These are phyloP conservation scores for Lysandra coridon DNA, from an alignment of 2,888 invertebrate genomes.

Conservation along the genomic window DNA sequence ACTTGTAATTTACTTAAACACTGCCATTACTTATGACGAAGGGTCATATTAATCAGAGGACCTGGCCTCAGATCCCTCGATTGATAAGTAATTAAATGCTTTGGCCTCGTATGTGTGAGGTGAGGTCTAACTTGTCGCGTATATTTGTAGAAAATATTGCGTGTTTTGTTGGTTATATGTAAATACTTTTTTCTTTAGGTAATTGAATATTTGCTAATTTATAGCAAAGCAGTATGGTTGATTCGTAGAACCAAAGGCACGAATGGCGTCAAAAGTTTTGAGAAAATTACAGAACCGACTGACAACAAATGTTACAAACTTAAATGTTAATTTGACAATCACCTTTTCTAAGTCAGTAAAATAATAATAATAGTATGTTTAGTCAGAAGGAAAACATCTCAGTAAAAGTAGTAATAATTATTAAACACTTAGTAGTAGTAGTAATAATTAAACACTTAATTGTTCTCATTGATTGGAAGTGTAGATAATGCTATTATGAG, in stretches of 20 bases:
- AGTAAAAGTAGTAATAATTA: background rate
- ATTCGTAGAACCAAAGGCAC: no score
- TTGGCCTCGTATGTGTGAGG: slow-evolving; percentile 31
- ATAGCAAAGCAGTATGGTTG: no score
- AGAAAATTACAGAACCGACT: no score
- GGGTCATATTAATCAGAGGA: slow-evolving; percentile 46
- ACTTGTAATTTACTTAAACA: slow-evolving; percentile 50
- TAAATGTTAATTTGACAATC: no score
- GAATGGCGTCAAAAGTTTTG: no score
- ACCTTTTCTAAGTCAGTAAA: no score
- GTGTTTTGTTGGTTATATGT: background rate
- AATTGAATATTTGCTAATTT: no score
- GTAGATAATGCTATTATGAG: background rate
- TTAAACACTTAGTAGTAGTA: slow-evolving; percentile 29
- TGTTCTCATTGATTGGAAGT: background rate
- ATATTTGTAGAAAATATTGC: slow-evolving; percentile 10
- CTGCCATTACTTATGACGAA: slow-evolving; percentile 45
- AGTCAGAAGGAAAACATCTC: no score
- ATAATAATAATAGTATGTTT: no score
- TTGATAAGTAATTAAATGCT: slow-evolving; percentile 36
- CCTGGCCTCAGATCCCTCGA: slow-evolving; percentile 41
- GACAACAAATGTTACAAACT: no score
- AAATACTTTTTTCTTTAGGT: no score
- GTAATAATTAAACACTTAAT: slow-evolving; percentile 28
- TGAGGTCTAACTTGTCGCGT: slow-evolving; percentile 13